Evolutionary conservation across 2,888 invertebrate species (phyloP), one percentile per base, ranked within the genome.

Genomic region (Ametastegia equiseti): DNA sequence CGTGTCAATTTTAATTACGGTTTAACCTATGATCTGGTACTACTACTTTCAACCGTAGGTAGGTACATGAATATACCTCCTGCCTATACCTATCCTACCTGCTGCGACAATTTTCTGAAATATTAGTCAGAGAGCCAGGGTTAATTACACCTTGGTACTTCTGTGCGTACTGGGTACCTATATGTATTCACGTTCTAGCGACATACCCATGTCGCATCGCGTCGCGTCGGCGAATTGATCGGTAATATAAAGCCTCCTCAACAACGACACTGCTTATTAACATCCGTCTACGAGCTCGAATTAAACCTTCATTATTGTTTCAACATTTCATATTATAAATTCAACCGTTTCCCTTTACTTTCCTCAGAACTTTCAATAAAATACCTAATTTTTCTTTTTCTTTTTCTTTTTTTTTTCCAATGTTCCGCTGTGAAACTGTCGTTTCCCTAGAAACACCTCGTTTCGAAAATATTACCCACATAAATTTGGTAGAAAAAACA

Each of bases 1-100:
- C 81, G 81, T 81, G 81, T 81, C 81, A 47, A 77, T 75, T 81
- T 81, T 81, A 81, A 81, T 81, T 75, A 81, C 75, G 75, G n/a
- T 13, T 75, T 54, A 36, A 75, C 75, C 75, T 54, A 36, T 75
- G 75, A 36, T 75, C 75, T 75, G 33, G 19, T 7, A 33, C 60
- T 30, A 30, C 47, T n/a, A 15, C 47, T 47, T 3, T 47, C 47
- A n/a, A n/a, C n/a, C n/a, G n/a, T n/a, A n/a, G n/a, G n/a, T n/a
- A n/a, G n/a, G n/a, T n/a, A n/a, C n/a, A n/a, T n/a, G n/a, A n/a
- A n/a, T n/a, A n/a, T n/a, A n/a, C n/a, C n/a, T n/a, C n/a, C 47
- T 47, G 15, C 15, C 9, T 47, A 13, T 1, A 1, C 15, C 1
- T n/a, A 13, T n/a, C 47, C 15, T n/a, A 4, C 47, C 47, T 19